phyloP scores from a whole-genome alignment of 35 echinoderm and acorn worm genomes.

The Hemicentrotus pulcherrimus region DNA sequence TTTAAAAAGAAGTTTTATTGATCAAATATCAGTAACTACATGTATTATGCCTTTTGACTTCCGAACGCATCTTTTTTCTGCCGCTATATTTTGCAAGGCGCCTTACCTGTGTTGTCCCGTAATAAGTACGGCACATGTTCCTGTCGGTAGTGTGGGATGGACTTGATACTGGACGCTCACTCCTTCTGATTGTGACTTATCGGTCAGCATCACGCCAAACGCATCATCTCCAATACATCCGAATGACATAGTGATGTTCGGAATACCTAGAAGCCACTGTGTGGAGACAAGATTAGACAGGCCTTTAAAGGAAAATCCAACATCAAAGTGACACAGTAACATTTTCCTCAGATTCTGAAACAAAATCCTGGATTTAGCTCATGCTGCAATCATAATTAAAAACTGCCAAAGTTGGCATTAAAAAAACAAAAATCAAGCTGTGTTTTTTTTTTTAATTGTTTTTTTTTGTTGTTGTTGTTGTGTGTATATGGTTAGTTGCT shows the following conservation, averaged over 20 bases:
- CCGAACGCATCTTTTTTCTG: not conserved
- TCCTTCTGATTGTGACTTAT: conserved; percentile 1
- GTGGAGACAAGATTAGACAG: not conserved
- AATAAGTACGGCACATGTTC: conserved; percentile 33
- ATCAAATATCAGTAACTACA: not conserved
- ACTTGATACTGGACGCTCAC: conserved; percentile 47
- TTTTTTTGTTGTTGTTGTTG: too few species aligned
- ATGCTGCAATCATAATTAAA: too few species aligned
- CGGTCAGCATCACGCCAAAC: not conserved
- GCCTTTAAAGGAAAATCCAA: too few species aligned
- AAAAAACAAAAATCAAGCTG: too few species aligned
- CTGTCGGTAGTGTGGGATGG: conserved; percentile 22
- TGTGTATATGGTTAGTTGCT: too few species aligned
- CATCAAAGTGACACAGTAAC: too few species aligned
- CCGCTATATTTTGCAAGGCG: not conserved
- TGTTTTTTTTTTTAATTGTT: too few species aligned
- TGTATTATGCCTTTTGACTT: not conserved
- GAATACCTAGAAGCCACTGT: conserved; percentile 38
- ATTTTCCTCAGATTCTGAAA: too few species aligned
- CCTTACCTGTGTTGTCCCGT: conserved; percentile 18
- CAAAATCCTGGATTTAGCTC: too few species aligned
- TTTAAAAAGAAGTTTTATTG: too few species aligned
- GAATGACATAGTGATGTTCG: not conserved
- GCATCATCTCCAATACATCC: conserved; percentile 50
- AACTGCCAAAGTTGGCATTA: too few species aligned